Conservation (phyloP, 2,113 vertebrate species). For the Seriola quinqueradiata region DNA sequence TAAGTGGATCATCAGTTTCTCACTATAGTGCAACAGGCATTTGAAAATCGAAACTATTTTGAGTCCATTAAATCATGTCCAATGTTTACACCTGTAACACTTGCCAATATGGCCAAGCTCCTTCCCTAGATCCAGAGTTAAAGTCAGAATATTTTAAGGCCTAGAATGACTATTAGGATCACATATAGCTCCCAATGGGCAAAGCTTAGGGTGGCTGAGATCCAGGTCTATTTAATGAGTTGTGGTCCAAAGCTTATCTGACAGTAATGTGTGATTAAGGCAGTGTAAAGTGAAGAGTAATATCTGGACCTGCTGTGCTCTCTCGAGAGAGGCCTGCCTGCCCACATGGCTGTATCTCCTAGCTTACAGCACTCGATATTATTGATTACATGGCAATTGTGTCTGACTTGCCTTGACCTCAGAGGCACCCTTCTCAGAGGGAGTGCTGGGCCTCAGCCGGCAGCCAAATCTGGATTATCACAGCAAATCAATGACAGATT, state of each 20-base stretch:
- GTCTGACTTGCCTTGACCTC: slow-evolving; percentile 80
- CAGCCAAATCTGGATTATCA: slow-evolving; percentile 74
- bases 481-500: slow-evolving; percentile 72
- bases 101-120: slow-evolving; percentile 1
- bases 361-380: slow-evolving; percentile 71
- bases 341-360: slow-evolving; percentile 51
- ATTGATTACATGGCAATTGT: slow-evolving; percentile 81
- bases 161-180: slow-evolving; percentile 12
- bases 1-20: slow-evolving; percentile 2
- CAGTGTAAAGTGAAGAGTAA: slow-evolving; percentile 68
- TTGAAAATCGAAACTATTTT: slow-evolving; percentile 4
- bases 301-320: slow-evolving; percentile 50
- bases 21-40: not conserved
- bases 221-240: slow-evolving; percentile 59
- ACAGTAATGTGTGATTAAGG: slow-evolving; percentile 70
- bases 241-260: slow-evolving; percentile 46
- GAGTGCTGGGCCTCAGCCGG: slow-evolving; percentile 34
- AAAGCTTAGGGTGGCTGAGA: slow-evolving; percentile 21
- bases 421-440: slow-evolving; percentile 50
- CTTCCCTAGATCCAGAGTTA: slow-evolving; percentile 8
- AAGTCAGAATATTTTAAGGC: slow-evolving; percentile 16
- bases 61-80: slow-evolving; percentile 1
- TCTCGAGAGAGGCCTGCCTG: slow-evolving; percentile 44
- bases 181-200: slow-evolving; percentile 27
- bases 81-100: slow-evolving; percentile 18